Evolutionary conservation across 2,113 vertebrate species (phyloP).

Genomic region (Carettochelys insculpta): DNA sequence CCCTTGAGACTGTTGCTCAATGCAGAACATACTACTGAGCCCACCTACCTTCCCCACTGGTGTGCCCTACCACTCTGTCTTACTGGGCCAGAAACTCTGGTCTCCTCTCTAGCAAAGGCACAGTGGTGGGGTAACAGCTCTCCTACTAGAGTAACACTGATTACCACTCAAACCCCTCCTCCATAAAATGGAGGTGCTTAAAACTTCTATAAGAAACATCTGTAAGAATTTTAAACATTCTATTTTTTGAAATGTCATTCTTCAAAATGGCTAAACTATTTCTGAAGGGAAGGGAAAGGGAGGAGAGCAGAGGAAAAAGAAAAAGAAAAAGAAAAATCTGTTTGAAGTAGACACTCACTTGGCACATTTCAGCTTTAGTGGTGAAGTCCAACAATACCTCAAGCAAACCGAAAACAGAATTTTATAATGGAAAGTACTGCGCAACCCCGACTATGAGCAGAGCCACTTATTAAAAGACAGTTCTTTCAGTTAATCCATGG

Average conservation of each 20-base stretch:
- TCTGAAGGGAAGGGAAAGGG: no score
- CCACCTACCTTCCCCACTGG: no score
- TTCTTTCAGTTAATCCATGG: slow-evolving; percentile 15
- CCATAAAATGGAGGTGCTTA: not conserved
- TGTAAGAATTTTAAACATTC: not conserved
- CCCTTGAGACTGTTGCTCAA: no score
- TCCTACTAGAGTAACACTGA: no score
- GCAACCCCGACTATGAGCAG: not conserved
- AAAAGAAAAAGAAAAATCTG: slow-evolving; percentile 25
- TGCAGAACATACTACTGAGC: no score
- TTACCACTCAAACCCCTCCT: no score
- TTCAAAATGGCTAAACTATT: slow-evolving; percentile 40
- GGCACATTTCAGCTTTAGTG: slow-evolving; percentile 33
- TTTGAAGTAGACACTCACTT: not conserved
- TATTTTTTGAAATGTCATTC: not conserved
- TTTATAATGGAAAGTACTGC: not conserved
- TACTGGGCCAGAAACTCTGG: no score
- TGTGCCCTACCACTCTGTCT: no score
- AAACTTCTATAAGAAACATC: slow-evolving; percentile 1
- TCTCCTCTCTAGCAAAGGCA: no score
- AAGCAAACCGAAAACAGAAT: not conserved
- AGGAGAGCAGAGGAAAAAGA: no score
- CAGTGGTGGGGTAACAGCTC: no score
- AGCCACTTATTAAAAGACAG: not conserved
- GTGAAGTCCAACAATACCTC: slow-evolving; percentile 35